A percentile compares a stretch with the other conserved stretches of the same genome.
Evolutionary conservation across 2,888 invertebrate species (phyloP).

Genomic region (Drosophila anomalata): DNA sequence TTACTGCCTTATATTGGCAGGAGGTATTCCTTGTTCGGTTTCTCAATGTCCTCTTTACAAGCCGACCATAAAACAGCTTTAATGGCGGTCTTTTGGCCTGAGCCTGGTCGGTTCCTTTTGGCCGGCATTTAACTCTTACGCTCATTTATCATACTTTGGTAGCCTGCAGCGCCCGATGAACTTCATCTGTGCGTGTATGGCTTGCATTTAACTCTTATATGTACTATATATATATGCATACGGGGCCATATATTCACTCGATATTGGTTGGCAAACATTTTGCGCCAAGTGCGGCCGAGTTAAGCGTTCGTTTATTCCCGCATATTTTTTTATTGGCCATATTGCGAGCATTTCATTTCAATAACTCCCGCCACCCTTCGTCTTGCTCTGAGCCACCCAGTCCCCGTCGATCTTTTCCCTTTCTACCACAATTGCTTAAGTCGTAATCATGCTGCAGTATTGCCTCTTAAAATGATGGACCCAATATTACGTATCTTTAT

Average conservation of each 20-base stretch:
- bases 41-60: conserved; percentile 22
- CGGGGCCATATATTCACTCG: conserved; percentile 26
- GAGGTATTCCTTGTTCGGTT: not conserved
- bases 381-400: not conserved
- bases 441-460: conserved; percentile 65
- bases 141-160: conserved; percentile 73
- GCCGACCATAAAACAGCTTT: conserved; percentile 71
- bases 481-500: conserved; percentile 11
- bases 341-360: conserved; percentile 64
- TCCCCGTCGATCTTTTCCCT: not conserved
- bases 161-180: conserved; percentile 56
- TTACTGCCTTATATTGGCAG: not conserved
- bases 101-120: conserved; percentile 40
- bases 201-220: conserved; percentile 37
- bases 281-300: conserved; percentile 60
- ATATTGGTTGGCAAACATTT: conserved; percentile 53
- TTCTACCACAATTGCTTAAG: conserved; percentile 43
- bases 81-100: conserved; percentile 67
- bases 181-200: conserved; percentile 21
- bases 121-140: conserved; percentile 71
- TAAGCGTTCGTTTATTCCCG: conserved; percentile 64
- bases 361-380: conserved; percentile 34
- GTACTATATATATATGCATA: not conserved
- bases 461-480: conserved; percentile 61
- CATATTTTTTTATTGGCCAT: conserved; percentile 70